A percentile compares a stretch with the other conserved stretches of the same genome.
Conservation (phyloP, 2,797 vertebrate species). For the Pseudochirops corinnae region DNA sequence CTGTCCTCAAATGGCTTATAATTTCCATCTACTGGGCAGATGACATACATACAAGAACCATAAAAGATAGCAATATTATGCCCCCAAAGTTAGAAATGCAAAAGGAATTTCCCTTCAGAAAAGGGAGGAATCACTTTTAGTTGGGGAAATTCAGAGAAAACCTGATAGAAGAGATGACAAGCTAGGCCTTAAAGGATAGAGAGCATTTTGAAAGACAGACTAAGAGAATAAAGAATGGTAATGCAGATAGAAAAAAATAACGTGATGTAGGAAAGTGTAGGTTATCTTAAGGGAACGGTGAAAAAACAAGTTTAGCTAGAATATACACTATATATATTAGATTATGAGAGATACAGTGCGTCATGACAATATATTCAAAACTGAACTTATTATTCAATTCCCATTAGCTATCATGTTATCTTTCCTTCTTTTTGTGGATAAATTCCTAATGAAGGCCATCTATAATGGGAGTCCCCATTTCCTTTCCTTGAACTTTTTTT, state of each 20-base stretch:
- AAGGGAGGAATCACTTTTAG: slow-evolving; percentile 39
- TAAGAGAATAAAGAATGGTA: background rate
- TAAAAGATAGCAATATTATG: slow-evolving; percentile 24
- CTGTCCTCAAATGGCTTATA: slow-evolving; percentile 22
- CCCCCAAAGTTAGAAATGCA: slow-evolving; percentile 44
- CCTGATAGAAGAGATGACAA: slow-evolving; percentile 24
- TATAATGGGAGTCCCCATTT: background rate
- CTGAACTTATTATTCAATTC: background rate
- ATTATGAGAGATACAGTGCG: background rate
- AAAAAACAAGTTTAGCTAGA: slow-evolving; percentile 39
- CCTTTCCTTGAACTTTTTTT: background rate
- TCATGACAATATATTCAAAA: background rate
- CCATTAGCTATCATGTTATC: background rate
- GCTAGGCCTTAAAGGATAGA: slow-evolving; percentile 22
- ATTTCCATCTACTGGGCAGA: background rate
- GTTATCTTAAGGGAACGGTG: background rate
- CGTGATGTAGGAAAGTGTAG: background rate
- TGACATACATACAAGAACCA: background rate
- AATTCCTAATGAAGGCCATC: background rate
- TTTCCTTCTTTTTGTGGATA: background rate
- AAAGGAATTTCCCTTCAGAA: slow-evolving; percentile 31
- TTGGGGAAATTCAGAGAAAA: slow-evolving; percentile 25
- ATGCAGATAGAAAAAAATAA: background rate
- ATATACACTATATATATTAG: background rate
- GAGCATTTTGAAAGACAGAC: slow-evolving; percentile 1